Conservation (phyloP, 2,888 invertebrate species). For the Lochmaea capreae region DNA sequence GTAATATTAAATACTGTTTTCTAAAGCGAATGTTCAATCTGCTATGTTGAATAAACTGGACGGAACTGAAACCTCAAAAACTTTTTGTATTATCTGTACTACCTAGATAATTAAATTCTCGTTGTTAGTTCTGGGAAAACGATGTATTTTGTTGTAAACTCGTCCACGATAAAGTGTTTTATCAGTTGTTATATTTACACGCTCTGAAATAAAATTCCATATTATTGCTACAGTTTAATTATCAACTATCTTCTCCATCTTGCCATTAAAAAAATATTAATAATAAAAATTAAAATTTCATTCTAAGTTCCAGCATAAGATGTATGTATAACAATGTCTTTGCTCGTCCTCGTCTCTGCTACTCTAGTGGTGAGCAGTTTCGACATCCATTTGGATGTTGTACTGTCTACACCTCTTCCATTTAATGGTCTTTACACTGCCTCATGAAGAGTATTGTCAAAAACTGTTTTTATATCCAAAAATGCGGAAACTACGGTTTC, state of each 20-base stretch:
- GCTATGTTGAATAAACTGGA: background rate
- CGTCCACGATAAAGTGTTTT: background rate
- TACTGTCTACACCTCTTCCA: too few species aligned
- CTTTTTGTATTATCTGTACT: background rate
- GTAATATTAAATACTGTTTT: background rate
- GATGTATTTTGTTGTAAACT: background rate
- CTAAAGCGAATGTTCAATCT: background rate
- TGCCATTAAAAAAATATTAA: background rate
- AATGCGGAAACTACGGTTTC: too few species aligned
- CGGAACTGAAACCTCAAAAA: background rate
- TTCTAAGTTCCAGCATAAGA: too few species aligned
- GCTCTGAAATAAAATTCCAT: background rate
- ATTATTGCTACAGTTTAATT: background rate
- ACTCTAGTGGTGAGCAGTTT: too few species aligned
- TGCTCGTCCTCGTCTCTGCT: too few species aligned
- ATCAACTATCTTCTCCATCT: background rate
- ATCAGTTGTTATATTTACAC: background rate
- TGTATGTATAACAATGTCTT: too few species aligned
- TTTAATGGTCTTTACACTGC: too few species aligned
- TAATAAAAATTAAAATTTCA: background rate
- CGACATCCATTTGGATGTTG: too few species aligned
- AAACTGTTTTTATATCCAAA: too few species aligned
- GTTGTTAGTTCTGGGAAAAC: background rate
- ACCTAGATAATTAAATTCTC: background rate
- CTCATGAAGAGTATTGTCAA: too few species aligned